These are phyloP conservation scores for Vesta saturnalis DNA, from an alignment of 2,888 invertebrate species.

Conservation along the genomic window DNA sequence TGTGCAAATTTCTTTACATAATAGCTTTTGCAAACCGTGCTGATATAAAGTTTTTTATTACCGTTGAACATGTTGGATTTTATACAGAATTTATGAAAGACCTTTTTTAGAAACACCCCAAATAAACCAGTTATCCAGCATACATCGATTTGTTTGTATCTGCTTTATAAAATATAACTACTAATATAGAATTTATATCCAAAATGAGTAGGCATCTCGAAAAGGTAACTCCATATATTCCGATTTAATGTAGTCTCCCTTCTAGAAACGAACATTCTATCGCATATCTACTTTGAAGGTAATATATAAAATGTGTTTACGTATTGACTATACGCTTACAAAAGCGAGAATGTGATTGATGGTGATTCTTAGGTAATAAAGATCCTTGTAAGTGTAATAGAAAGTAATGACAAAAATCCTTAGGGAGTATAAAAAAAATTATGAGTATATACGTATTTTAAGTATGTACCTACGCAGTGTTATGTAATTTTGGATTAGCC, in stretches of 20 bases:
- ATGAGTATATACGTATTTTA: background rate
- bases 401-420: background rate
- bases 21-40: conserved; percentile 1
- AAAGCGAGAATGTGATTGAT: background rate
- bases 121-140: background rate
- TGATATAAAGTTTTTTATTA: conserved; percentile 1
- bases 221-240: background rate
- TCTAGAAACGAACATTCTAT: background rate
- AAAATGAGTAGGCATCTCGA: too few relatives aligned
- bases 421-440: background rate
- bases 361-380: conserved; percentile 1
- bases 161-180: conserved; percentile 4
- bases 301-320: background rate
- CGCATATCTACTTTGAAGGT: background rate
- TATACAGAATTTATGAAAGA: conserved; percentile 8
- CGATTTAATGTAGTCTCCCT: background rate
- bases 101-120: conserved; percentile 1
- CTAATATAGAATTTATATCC: background rate
- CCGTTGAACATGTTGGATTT: background rate
- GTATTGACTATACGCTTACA: background rate
- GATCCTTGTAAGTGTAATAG: background rate
- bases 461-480: background rate
- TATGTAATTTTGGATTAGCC: background rate
- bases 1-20: background rate
- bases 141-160: conserved; percentile 7